These are phyloP conservation scores for Eupithecia subfuscata DNA, from an alignment of 2,888 invertebrate species.

Conservation along the genomic window DNA sequence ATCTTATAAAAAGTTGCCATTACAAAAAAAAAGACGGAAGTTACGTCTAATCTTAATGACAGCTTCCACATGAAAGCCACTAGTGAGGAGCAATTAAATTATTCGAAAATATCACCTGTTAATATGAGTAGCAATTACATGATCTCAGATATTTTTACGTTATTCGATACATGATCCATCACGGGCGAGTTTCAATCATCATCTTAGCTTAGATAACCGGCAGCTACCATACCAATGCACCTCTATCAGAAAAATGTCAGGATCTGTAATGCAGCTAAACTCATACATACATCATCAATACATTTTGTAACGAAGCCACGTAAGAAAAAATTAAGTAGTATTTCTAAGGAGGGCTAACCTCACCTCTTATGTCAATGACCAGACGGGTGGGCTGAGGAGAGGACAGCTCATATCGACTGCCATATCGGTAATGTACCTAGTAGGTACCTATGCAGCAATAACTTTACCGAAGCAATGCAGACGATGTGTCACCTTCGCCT, in stretches of 20 bases:
- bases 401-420: too few species aligned
- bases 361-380: too few species aligned
- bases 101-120: background rate
- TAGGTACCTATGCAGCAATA: too few species aligned
- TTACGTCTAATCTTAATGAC: conserved; percentile 43
- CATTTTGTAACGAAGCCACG: too few species aligned
- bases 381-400: too few species aligned
- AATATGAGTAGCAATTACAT: background rate
- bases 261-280: background rate
- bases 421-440: too few species aligned
- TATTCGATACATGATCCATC: background rate
- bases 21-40: conserved; percentile 42
- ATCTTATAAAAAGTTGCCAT: conserved; percentile 14
- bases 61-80: conserved; percentile 34
- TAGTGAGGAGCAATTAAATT: conserved; percentile 44
- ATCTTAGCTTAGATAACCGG: background rate
- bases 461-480: too few species aligned
- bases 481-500: too few species aligned
- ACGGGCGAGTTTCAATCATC: background rate
- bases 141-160: background rate
- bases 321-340: background rate
- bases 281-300: too few species aligned
- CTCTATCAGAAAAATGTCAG: background rate
- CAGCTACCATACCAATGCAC: background rate
- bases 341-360: too few species aligned